phyloP scores from a whole-genome alignment of 2,888 invertebrate genomes.

The Mythimna loreyi region DNA sequence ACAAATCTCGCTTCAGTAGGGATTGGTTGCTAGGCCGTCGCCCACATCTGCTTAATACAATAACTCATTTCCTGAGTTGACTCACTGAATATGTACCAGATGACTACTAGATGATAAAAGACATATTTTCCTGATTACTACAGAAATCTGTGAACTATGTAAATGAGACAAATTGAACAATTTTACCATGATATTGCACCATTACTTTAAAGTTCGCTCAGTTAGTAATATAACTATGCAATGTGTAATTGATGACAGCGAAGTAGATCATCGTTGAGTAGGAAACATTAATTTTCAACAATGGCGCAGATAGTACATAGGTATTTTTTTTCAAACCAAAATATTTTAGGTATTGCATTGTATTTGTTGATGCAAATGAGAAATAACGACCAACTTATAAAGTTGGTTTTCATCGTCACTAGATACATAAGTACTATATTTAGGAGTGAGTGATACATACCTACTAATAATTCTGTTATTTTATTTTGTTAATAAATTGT shows the following conservation, averaged over 20 bases:
- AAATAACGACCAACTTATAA: background rate
- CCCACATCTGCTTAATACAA: conserved; percentile 20
- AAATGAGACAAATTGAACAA: conserved; percentile 8
- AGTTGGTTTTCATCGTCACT: background rate
- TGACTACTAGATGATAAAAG: conserved; percentile 19
- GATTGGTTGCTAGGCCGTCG: conserved; percentile 39
- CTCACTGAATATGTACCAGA: conserved; percentile 25
- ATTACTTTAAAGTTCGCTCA: conserved; percentile 23
- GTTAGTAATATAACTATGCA: background rate
- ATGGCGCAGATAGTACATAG: background rate
- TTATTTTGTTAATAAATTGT: background rate
- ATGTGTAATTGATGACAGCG: conserved; percentile 26
- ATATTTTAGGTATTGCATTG: background rate
- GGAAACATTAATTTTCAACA: conserved; percentile 47
- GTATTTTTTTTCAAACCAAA: conserved; percentile 9
- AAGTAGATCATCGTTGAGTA: conserved; percentile 15
- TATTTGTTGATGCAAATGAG: background rate
- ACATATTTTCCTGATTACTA: conserved; percentile 12
- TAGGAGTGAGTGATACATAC: background rate
- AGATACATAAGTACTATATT: background rate
- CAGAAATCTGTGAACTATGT: conserved; percentile 19
- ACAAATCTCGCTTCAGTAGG: conserved; percentile 18
- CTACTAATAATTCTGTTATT: background rate
- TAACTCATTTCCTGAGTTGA: conserved; percentile 37
- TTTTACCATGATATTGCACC: conserved; percentile 21